phyloP scores from a whole-genome alignment of 2,797 vertebrate species.

The Periparus ater region DNA sequence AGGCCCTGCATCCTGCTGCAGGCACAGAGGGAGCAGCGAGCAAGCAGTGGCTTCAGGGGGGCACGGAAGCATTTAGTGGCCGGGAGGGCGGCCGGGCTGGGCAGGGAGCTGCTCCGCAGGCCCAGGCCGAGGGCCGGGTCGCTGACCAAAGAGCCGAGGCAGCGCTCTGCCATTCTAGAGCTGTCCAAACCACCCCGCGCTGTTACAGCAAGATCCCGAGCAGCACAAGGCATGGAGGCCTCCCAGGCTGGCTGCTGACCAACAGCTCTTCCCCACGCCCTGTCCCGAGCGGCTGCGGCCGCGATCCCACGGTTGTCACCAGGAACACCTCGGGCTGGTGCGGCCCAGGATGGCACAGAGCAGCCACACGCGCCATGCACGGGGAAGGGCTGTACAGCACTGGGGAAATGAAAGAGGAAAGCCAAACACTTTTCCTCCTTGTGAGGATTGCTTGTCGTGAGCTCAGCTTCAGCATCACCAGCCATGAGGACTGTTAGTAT shows the following conservation, averaged over 20 bases:
- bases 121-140: background rate
- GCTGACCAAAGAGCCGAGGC: rapidly evolving
- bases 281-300: rapidly evolving
- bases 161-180: rapidly evolving
- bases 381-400: background rate
- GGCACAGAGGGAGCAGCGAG: background rate
- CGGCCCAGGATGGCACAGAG: background rate
- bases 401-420: background rate
- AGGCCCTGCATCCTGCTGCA: rapidly evolving
- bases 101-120: rapidly evolving
- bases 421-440: background rate
- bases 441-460: background rate
- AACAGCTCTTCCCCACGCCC: rapidly evolving
- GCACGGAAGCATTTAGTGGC: rapidly evolving
- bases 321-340: background rate
- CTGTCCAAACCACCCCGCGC: rapidly evolving
- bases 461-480: background rate
- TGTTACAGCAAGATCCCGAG: background rate
- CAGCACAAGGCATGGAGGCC: rapidly evolving
- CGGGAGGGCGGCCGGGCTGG: rapidly evolving
- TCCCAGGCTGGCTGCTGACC: background rate
- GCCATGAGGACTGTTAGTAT: background rate
- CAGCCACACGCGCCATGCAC: background rate
- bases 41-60: rapidly evolving
- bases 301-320: background rate